Conservation (phyloP, 2,888 invertebrate species). For the Diadegma fenestrale region DNA sequence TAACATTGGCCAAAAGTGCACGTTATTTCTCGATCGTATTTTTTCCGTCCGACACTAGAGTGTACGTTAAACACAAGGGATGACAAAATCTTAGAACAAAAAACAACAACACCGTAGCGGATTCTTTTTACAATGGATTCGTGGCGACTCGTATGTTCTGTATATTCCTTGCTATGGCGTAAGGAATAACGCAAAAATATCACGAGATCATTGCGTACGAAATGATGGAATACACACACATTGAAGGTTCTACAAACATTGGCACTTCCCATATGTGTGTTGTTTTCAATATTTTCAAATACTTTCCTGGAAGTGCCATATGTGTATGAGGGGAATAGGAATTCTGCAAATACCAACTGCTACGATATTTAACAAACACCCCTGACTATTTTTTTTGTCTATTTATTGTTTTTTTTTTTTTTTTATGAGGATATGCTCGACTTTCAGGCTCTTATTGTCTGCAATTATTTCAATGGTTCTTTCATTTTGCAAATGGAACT, state of each 20-base stretch:
- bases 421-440: conserved; percentile 57
- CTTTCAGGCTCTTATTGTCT: conserved; percentile 68
- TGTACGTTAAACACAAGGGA: conserved; percentile 29
- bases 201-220: conserved; percentile 65
- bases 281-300: conserved; percentile 37
- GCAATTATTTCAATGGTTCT: conserved; percentile 60
- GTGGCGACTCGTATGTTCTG: conserved; percentile 32
- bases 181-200: conserved; percentile 25
- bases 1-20: conserved; percentile 8
- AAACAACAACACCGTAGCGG: conserved; percentile 34
- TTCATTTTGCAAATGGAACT: conserved; percentile 48
- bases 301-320: conserved; percentile 66
- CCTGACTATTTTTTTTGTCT: conserved; percentile 24
- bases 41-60: conserved; percentile 46
- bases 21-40: conserved; percentile 7
- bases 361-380: conserved; percentile 42
- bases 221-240: conserved; percentile 26
- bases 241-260: conserved; percentile 49
- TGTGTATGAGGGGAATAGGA: conserved; percentile 38
- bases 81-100: conserved; percentile 18
- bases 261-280: conserved; percentile 44
- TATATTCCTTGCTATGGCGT: conserved; percentile 18
- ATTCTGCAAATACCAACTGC: conserved; percentile 24
- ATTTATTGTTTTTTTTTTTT: conserved; percentile 10
- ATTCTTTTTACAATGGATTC: conserved; percentile 22